These are phyloP conservation scores for Sebastes diploproa DNA, from an alignment of 2,797 vertebrate species.

Conservation along the genomic window DNA sequence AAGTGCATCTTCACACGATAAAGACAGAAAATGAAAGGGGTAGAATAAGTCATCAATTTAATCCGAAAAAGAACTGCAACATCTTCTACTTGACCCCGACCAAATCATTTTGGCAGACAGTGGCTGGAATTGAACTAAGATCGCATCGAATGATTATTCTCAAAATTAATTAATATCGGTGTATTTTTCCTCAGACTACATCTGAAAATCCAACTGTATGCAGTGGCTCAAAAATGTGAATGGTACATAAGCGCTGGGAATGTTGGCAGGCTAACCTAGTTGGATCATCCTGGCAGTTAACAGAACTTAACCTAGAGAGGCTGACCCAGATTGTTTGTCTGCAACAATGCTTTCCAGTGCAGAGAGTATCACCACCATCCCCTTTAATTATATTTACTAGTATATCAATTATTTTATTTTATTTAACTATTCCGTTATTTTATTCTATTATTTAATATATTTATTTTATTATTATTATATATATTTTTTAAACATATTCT, in stretches of 20 bases:
- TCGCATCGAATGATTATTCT: neutral
- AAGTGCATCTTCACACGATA: neutral
- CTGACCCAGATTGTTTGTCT: constrained; percentile 1
- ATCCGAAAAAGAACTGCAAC: neutral
- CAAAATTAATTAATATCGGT: neutral
- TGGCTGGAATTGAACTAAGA: neutral
- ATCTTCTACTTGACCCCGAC: neutral
- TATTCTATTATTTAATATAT: neutral
- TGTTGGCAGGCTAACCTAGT: neutral
- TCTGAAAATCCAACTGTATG: neutral
- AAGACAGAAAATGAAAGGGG: neutral
- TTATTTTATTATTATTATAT: too few species aligned
- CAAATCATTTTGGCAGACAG: neutral
- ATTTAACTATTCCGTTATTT: too few species aligned
- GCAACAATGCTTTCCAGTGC: neutral
- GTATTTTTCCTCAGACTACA: neutral
- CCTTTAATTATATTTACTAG: too few species aligned
- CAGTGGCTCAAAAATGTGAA: neutral
- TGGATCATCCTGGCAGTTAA: neutral
- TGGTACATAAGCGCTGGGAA: neutral
- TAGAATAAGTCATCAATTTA: neutral
- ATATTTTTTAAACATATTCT: too few species aligned
- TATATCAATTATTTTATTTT: neutral
- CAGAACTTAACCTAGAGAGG: neutral
- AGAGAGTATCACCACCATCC: neutral